Base-by-base conservation (phyloP, 37 sponge, comb jelly and placozoan species). In the Aphrocallistes beatrix region DNA sequence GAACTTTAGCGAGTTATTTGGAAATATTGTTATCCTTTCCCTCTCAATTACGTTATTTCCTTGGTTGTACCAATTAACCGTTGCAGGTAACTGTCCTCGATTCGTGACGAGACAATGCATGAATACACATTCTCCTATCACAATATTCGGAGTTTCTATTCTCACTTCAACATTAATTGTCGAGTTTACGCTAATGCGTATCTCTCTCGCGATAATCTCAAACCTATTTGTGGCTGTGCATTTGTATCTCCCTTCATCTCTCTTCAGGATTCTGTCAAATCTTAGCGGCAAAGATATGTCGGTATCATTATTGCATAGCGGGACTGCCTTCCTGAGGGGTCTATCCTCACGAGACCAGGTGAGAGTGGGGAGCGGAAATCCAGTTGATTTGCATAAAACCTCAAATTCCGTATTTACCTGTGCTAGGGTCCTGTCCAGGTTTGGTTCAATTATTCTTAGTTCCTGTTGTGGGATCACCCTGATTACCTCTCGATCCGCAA, bases 1-100 rank as follows among this genome's bases (percentile, higher is more conserved):
- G 75, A 60, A 60, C 75, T 30, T 60, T 6, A 60, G 34, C 75
- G 75, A 25, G 75, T 60, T 60, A 60, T 60, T 60, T 30, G 75
- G 21, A 30, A 32, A 60, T 60, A 32, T 60, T 13, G 17, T 60
- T 32, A 60, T 60, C 75, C 75, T 60, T 3, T 3, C 75, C 10
- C n/a, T 60, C 6, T 13, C 75, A 25, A 32, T 8, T 13, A 60
- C 25, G 10, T 60, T 30, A 13, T 28, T 60, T 28, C 34, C 75
- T 28, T 6, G 6, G 10, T 60, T 13, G n/a, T 60, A 60, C 75
- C 75, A 60, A 8, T 21, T 60, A 3, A 60, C 34, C 8, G 75
- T 60, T 3, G 75, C 17, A 60, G 75, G 8, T 1, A 60, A 6
- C 6, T 13, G 75, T 60, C 75, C 75, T 60, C 75, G 10, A 30